phyloP scores from a whole-genome alignment of 2,797 vertebrate species.

The Falco berigora region DNA sequence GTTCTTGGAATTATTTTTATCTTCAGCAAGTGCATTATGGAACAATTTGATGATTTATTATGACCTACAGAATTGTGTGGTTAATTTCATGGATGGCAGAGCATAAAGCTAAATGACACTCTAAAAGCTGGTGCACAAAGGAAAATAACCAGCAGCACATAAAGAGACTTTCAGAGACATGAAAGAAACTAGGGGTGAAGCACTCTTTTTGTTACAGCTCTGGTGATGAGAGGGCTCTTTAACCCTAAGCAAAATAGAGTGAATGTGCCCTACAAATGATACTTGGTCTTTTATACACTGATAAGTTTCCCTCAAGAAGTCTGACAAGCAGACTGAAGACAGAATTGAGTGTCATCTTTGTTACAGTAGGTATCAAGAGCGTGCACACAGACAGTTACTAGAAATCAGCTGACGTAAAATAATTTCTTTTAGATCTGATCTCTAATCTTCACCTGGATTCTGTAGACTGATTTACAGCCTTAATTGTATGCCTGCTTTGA shows the following conservation, averaged over 20 bases:
- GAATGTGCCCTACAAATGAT: not conserved
- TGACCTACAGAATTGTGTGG: not conserved
- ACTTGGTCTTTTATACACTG: not conserved
- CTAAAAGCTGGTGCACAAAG: not conserved
- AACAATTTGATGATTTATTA: slow-evolving; percentile 25
- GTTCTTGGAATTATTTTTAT: slow-evolving; percentile 24
- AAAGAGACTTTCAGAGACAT: not conserved
- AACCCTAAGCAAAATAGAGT: slow-evolving; percentile 8
- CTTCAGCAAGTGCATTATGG: not conserved
- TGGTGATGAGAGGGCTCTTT: not conserved
- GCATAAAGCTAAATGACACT: slow-evolving; percentile 17
- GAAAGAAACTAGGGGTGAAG: not conserved
- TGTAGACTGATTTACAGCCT: not conserved
- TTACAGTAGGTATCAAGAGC: not conserved
- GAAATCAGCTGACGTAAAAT: not conserved
- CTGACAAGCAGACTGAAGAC: not conserved
- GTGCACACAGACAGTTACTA: not conserved
- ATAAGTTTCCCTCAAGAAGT: not conserved
- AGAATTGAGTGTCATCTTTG: not conserved
- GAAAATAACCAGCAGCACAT: not conserved
- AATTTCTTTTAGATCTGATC: not conserved
- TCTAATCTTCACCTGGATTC: not conserved
- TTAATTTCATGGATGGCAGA: slow-evolving; percentile 50
- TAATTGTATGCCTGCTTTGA: not conserved
- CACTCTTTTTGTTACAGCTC: not conserved